These are phyloP conservation scores for Euthynnus affinis DNA, from an alignment of 2,797 vertebrate genomes.

Conservation along the genomic window DNA sequence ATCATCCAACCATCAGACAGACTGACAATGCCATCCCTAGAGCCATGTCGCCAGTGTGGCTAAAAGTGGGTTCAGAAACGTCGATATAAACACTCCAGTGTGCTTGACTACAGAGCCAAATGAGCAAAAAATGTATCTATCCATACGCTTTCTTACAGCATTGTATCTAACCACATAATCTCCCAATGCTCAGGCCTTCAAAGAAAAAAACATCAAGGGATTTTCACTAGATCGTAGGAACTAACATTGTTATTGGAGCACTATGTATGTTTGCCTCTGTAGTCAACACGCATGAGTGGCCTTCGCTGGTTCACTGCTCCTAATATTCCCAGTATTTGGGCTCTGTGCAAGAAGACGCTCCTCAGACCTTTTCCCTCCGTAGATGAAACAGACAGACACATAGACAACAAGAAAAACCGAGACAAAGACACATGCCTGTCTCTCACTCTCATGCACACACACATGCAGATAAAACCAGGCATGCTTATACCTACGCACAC, in stretches of 20 bases:
- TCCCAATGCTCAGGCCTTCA: slow-evolving; percentile 28
- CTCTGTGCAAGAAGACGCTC: slow-evolving; percentile 29
- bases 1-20: neutral
- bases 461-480: neutral
- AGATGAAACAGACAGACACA: neutral
- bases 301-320: slow-evolving; percentile 67
- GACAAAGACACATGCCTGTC: neutral
- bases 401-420: neutral
- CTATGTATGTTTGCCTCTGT: slow-evolving; percentile 59
- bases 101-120: neutral
- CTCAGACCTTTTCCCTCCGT: slow-evolving; percentile 27
- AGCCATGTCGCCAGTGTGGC: neutral
- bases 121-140: neutral
- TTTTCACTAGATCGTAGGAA: slow-evolving; percentile 36
- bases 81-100: neutral
- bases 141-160: neutral
- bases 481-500: neutral
- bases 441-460: slow-evolving; percentile 9
- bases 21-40: neutral
- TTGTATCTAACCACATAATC: neutral
- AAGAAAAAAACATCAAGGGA: slow-evolving; percentile 49
- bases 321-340: slow-evolving; percentile 52
- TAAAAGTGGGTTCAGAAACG: too few relatives aligned
- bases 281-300: slow-evolving; percentile 61
- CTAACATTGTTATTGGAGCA: slow-evolving; percentile 52